Percentiles rank a stretch among this genome's conserved stretches.
Evolutionary conservation across 2,113 vertebrate genomes (phyloP).

Genomic region (Sylvia atricapilla): DNA sequence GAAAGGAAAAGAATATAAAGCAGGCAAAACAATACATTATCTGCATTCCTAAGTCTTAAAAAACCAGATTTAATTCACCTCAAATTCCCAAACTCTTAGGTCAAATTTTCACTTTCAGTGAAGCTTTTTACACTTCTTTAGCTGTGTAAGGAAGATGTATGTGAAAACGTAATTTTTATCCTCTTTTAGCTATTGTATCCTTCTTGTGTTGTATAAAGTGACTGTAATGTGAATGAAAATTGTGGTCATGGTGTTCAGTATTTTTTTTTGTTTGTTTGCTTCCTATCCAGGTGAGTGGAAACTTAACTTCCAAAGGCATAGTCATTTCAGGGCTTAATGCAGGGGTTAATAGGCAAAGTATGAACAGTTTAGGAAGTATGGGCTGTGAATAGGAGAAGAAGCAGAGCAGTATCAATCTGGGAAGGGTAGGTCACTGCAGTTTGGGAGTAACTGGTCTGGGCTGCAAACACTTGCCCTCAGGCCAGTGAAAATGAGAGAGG

Average conservation of each 20-base stretch:
- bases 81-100: background rate
- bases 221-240: background rate
- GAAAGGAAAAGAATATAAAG: slow-evolving; percentile 3
- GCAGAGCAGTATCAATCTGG: too few species aligned
- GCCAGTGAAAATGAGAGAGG: background rate
- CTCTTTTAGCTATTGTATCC: background rate
- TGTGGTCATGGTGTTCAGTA: fast-evolving
- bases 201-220: background rate
- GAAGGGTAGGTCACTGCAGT: background rate
- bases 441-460: background rate
- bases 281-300: background rate
- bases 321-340: background rate
- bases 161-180: background rate
- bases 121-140: background rate
- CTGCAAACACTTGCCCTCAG: background rate
- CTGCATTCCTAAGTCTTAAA: background rate
- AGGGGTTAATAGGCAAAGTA: background rate
- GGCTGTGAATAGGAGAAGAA: background rate
- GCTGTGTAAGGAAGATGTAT: background rate
- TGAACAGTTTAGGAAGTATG: background rate
- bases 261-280: background rate
- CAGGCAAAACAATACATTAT: background rate
- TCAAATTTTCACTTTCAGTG: background rate
- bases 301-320: background rate
- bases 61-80: background rate